phyloP scores from a whole-genome alignment of 2,888 invertebrate genomes.

The Cosmia pyralina region DNA sequence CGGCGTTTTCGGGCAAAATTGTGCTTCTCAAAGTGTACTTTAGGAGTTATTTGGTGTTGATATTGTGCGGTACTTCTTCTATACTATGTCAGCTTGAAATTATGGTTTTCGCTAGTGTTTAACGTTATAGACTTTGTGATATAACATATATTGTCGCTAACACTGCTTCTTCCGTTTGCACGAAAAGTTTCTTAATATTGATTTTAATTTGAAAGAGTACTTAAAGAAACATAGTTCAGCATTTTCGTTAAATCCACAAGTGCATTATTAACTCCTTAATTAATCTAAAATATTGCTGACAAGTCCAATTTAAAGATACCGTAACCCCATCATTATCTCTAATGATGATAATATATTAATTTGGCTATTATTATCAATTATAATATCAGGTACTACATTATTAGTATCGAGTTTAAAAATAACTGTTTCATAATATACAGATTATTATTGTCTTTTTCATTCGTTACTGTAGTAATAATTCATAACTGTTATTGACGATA shows the following conservation, averaged over 20 bases:
- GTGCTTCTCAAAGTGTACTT: constrained; percentile 41
- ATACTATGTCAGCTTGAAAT: constrained; percentile 14
- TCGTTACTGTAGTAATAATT: constrained; percentile 20
- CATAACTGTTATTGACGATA: constrained; percentile 19
- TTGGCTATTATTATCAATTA: constrained; percentile 26
- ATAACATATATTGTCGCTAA: background rate
- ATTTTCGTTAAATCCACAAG: background rate
- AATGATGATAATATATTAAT: constrained; percentile 45
- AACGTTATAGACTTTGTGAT: background rate
- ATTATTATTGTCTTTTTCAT: background rate
- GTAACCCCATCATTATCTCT: constrained; percentile 33
- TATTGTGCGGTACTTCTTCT: constrained; percentile 26
- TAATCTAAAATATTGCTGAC: constrained; percentile 26
- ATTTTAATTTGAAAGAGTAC: background rate
- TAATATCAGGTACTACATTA: background rate
- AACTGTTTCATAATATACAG: background rate
- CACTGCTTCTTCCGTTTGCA: background rate
- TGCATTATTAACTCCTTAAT: background rate
- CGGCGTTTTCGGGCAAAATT: constrained; percentile 41
- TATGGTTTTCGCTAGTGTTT: constrained; percentile 21
- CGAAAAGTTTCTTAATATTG: background rate
- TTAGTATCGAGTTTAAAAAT: constrained; percentile 25
- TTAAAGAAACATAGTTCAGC: background rate
- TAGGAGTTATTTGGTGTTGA: constrained; percentile 46
- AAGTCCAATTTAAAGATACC: constrained; percentile 16